Conservation (phyloP, 1,140 invertebrate species). For the Drosophila auraria region DNA sequence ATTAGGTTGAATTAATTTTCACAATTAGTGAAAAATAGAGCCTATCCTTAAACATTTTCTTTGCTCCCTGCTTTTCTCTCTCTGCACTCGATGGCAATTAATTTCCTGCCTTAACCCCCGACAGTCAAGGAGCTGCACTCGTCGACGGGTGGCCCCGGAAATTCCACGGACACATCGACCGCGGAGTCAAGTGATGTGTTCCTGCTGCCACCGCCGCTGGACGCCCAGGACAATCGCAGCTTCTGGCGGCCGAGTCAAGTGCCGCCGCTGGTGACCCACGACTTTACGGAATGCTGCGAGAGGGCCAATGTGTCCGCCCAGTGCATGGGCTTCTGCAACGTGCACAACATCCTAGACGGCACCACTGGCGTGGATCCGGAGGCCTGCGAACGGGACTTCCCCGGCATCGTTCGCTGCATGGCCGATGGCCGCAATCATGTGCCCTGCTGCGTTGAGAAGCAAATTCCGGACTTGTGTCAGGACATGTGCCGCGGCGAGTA, state of each 20-base stretch:
- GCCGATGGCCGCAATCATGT: slow-evolving; percentile 93
- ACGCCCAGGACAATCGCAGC: slow-evolving; percentile 84
- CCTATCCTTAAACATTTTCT: background rate
- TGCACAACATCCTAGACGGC: slow-evolving; percentile 92
- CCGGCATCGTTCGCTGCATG: slow-evolving; percentile 90
- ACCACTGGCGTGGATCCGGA: slow-evolving; percentile 92
- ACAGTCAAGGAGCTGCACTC: slow-evolving; percentile 68
- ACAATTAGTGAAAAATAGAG: background rate
- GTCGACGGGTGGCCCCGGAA: slow-evolving; percentile 82
- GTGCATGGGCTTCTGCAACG: slow-evolving; percentile 92
- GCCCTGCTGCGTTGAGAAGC: slow-evolving; percentile 92
- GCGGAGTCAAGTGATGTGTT: slow-evolving; percentile 86
- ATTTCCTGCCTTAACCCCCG: slow-evolving; percentile 14
- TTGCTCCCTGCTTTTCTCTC: background rate
- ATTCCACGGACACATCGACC: slow-evolving; percentile 66
- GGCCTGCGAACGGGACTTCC: slow-evolving; percentile 91
- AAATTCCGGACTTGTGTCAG: slow-evolving; percentile 93
- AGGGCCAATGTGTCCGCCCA: slow-evolving; percentile 88
- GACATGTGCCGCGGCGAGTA: slow-evolving; percentile 94
- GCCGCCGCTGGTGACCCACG: slow-evolving; percentile 86
- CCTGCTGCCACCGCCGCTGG: slow-evolving; percentile 80
- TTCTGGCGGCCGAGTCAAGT: slow-evolving; percentile 72
- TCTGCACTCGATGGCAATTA: background rate
- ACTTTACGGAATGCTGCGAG: slow-evolving; percentile 92
- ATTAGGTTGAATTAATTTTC: background rate